A percentile compares a stretch with the other conserved stretches of the same genome.
Conservation (phyloP, 2,888 invertebrate genomes). For the Anarsia innoxiella region DNA sequence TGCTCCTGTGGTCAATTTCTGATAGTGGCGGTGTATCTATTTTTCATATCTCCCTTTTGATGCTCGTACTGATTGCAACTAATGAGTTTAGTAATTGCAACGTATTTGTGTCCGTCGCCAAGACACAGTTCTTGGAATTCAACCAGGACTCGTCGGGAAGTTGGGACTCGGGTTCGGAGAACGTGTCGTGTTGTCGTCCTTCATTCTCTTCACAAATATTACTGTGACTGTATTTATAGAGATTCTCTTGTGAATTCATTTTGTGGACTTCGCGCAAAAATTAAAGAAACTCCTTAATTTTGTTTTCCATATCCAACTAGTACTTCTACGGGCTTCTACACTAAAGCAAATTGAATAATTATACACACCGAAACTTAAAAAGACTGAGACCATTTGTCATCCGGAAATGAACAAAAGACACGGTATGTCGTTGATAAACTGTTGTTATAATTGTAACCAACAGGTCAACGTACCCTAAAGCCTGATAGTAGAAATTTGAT, state of each 20-base stretch:
- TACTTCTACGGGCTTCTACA: too few species aligned
- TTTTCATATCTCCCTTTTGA: conserved; percentile 12
- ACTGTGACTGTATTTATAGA: too few species aligned
- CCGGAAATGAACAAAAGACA: conserved; percentile 6
- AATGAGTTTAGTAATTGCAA: conserved; percentile 26
- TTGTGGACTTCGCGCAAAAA: too few species aligned
- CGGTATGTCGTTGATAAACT: conserved; percentile 16
- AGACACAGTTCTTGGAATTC: conserved; percentile 42
- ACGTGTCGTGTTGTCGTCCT: conserved; percentile 37
- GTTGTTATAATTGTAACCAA: too few species aligned
- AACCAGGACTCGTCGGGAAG: conserved; percentile 44
- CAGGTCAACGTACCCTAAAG: conserved; percentile 41
- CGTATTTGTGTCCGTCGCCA: conserved; percentile 22
- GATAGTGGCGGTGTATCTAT: too few species aligned
- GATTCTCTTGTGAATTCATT: too few species aligned
- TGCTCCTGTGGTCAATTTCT: too few species aligned
- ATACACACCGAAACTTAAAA: conserved; percentile 4
- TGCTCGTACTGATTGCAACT: conserved; percentile 15
- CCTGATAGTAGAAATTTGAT: conserved; percentile 40
- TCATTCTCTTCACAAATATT: conserved; percentile 40
- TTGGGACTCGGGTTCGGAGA: conserved; percentile 44
- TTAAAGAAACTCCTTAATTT: too few species aligned
- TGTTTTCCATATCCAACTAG: too few species aligned
- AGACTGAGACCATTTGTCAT: conserved; percentile 4
- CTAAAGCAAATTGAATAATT: conserved; percentile 6